These are phyloP conservation scores for Artibeus lituratus DNA, from an alignment of 2,797 vertebrate genomes.

Conservation along the genomic window DNA sequence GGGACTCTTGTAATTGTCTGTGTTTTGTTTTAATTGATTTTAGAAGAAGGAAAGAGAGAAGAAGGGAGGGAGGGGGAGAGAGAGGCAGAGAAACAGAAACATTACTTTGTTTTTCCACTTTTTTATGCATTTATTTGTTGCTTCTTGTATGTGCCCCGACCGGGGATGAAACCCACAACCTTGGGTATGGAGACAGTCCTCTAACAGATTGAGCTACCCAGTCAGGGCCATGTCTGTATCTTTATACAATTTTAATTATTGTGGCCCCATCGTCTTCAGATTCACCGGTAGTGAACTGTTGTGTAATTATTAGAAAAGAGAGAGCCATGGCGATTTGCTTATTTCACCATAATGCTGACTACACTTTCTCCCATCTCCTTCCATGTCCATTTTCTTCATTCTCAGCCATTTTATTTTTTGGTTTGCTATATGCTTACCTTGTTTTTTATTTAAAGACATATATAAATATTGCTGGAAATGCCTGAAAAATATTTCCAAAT, in stretches of 20 bases:
- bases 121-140: background rate
- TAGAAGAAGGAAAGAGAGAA: background rate
- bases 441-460: background rate
- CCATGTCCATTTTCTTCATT: background rate
- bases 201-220: background rate
- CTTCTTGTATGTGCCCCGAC: background rate
- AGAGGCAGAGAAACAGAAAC: no score
- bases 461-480: background rate
- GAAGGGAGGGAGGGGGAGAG: no score
- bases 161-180: background rate
- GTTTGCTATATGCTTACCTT: background rate
- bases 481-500: background rate
- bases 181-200: background rate
- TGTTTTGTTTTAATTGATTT: background rate
- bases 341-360: background rate
- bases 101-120: background rate
- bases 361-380: fast-evolving
- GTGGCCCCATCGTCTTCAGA: background rate
- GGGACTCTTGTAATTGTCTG: background rate
- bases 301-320: background rate
- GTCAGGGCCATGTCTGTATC: background rate
- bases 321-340: background rate
- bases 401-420: background rate
- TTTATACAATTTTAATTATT: background rate
- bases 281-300: background rate